Evolutionary conservation across 1,140 invertebrate species (phyloP).

Genomic region (Ridgeia piscesae): DNA sequence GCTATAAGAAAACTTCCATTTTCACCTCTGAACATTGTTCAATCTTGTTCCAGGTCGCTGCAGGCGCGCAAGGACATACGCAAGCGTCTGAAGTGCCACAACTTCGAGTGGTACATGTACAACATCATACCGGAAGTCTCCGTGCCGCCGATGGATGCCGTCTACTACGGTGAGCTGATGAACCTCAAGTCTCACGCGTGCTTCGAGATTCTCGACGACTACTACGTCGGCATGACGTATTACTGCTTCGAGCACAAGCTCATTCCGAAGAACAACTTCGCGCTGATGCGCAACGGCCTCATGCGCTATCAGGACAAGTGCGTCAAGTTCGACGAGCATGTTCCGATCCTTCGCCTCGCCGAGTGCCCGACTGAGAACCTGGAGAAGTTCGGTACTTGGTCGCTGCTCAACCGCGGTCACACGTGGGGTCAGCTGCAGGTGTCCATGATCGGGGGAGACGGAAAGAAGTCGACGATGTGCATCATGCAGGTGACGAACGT

Average conservation of each 20-base stretch:
- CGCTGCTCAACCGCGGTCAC: slow-evolving; percentile 7
- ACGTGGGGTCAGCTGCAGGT: slow-evolving; percentile 21
- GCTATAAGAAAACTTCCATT: too few relatives aligned
- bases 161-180: slow-evolving; percentile 31
- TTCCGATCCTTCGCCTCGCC: slow-evolving; percentile 14
- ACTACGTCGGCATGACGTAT: slow-evolving; percentile 31
- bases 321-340: slow-evolving; percentile 15
- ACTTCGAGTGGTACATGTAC: slow-evolving; percentile 34
- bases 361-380: slow-evolving; percentile 19
- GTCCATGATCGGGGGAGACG: not conserved
- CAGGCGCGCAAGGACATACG: slow-evolving; percentile 6
- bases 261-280: slow-evolving; percentile 32
- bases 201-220: slow-evolving; percentile 27
- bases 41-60: not conserved
- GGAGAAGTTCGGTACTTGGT: slow-evolving; percentile 27
- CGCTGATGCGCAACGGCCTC: slow-evolving; percentile 21
- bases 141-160: slow-evolving; percentile 28
- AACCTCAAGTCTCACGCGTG: slow-evolving; percentile 29
- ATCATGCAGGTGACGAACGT: slow-evolving; percentile 28
- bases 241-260: slow-evolving; percentile 31
- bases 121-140: slow-evolving; percentile 34
- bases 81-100: slow-evolving; percentile 29
- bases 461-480: slow-evolving; percentile 11
- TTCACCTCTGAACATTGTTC: too few relatives aligned
- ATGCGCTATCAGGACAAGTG: slow-evolving; percentile 28